Evolutionary conservation across 2,113 vertebrate genomes (phyloP).

Genomic region (Actenoides lindsayi): DNA sequence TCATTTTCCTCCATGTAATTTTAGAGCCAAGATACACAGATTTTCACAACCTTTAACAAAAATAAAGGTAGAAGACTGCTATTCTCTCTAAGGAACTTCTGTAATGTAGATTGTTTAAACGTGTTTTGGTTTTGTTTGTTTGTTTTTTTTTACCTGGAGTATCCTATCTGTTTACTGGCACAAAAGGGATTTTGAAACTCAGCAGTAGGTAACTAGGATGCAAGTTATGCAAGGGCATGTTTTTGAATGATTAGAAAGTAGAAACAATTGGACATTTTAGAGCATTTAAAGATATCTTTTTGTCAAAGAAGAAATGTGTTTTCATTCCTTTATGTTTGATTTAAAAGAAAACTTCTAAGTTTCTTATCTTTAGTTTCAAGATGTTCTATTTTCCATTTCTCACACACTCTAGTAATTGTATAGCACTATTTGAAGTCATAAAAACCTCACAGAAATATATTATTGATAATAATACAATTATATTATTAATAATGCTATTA

Average conservation of each 20-base stretch:
- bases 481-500: not conserved
- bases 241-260: not conserved
- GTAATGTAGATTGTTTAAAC: not conserved
- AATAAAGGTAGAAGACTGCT: not conserved
- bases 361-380: not conserved
- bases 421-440: not conserved
- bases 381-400: not conserved
- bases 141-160: not conserved
- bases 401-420: not conserved
- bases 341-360: not conserved
- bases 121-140: not conserved
- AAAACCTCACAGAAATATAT: not conserved
- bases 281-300: not conserved
- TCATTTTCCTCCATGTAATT: not conserved
- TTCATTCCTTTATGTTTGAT: not conserved
- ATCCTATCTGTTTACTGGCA: not conserved
- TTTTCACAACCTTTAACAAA: not conserved
- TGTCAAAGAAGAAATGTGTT: not conserved
- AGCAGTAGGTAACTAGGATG: not conserved
- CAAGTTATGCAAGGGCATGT: not conserved
- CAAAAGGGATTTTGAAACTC: not conserved
- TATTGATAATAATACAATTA: not conserved
- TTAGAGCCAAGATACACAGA: not conserved
- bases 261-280: not conserved
- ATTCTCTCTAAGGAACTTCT: not conserved